These are phyloP conservation scores for Volucella bombylans DNA, from an alignment of 2,888 invertebrate species.

Conservation along the genomic window DNA sequence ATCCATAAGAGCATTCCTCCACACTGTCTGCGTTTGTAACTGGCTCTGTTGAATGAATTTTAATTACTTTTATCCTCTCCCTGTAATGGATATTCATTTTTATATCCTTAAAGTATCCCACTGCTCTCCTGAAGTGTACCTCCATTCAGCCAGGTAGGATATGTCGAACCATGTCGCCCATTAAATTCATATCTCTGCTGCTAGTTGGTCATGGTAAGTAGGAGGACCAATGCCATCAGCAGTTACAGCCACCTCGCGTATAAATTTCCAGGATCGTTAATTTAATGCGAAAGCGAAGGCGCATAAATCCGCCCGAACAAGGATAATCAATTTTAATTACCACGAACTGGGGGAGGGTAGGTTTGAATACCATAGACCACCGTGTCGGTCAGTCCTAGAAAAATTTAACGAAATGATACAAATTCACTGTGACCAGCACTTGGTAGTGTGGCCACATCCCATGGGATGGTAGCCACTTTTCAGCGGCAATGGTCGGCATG, in stretches of 20 bases:
- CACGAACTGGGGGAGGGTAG: slow-evolving; percentile 50
- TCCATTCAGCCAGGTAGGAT: slow-evolving; percentile 25
- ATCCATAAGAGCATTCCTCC: slow-evolving; percentile 1
- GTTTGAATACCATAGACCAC: slow-evolving; percentile 53
- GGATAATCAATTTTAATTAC: slow-evolving; percentile 81
- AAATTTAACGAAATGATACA: slow-evolving; percentile 55
- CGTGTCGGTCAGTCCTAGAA: neutral
- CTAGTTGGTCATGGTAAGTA: slow-evolving; percentile 3
- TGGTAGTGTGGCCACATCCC: slow-evolving; percentile 8
- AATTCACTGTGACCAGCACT: slow-evolving; percentile 47
- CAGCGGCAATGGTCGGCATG: neutral
- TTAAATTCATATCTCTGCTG: slow-evolving; percentile 62
- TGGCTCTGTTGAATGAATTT: slow-evolving; percentile 55
- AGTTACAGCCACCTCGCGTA: slow-evolving; percentile 20
- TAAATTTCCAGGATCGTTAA: slow-evolving; percentile 72
- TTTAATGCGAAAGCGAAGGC: slow-evolving; percentile 72
- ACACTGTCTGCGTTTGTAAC: neutral
- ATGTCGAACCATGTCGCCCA: slow-evolving; percentile 41
- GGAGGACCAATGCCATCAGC: slow-evolving; percentile 11
- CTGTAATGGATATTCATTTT: slow-evolving; percentile 63
- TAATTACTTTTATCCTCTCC: slow-evolving; percentile 60
- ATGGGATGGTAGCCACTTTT: no score
- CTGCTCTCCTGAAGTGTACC: neutral
- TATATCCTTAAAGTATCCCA: slow-evolving; percentile 42
- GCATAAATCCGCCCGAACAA: slow-evolving; percentile 77